phyloP scores from a whole-genome alignment of 2,113 vertebrate genomes.

The Etheostoma spectabile region DNA sequence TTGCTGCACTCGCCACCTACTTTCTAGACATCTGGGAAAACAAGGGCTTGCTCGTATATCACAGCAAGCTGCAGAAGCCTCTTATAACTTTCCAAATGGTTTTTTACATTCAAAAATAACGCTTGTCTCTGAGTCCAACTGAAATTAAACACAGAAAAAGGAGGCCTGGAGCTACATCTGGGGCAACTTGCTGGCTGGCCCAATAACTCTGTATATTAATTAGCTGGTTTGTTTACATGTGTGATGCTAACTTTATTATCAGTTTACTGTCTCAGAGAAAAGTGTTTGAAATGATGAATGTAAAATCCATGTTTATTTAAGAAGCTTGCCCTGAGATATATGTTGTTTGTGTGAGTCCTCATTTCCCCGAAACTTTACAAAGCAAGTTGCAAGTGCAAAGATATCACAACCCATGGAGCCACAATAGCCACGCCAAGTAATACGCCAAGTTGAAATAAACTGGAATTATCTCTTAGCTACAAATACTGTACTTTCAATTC shows the following conservation, averaged over 20 bases:
- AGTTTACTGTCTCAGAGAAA: background rate
- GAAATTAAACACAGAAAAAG: slow-evolving; percentile 1
- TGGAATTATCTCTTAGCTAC: background rate
- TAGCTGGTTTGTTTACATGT: slow-evolving; percentile 1
- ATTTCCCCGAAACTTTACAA: background rate
- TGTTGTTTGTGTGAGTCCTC: background rate
- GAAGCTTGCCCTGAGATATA: background rate
- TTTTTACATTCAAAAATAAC: background rate
- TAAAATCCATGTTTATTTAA: background rate
- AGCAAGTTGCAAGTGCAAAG: background rate
- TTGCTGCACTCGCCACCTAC: background rate
- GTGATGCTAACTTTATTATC: background rate
- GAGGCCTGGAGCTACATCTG: background rate
- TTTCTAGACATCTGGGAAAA: background rate
- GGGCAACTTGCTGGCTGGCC: slow-evolving; percentile 7
- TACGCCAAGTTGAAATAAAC: background rate
- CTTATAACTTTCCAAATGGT: background rate
- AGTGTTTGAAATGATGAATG: background rate
- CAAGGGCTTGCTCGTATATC: background rate
- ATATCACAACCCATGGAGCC: background rate
- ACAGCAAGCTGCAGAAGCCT: background rate
- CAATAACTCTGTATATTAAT: slow-evolving; percentile 14
- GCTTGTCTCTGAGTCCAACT: background rate
- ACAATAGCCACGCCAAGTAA: background rate
- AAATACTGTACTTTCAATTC: background rate